Base-by-base conservation (phyloP, 2,888 invertebrate genomes). In the Drosophila rellima region DNA sequence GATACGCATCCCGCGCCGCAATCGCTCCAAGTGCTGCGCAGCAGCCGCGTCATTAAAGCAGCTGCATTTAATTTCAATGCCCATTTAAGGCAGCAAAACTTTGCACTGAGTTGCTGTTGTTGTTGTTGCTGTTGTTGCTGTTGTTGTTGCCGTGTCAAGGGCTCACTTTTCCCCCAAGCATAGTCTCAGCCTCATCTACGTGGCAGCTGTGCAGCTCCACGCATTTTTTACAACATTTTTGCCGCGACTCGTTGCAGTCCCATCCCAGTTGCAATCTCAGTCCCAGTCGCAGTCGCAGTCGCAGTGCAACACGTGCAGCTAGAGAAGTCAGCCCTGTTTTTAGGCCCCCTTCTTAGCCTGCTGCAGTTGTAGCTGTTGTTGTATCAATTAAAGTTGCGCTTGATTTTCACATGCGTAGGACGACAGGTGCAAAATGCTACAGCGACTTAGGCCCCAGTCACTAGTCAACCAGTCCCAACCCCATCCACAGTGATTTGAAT, bases 371-470 rank as follows among this genome's bases (percentile, higher is more conserved):
- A 51, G 82, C 62, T 76, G 77, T 73, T 82, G 82, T 83, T 83
- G 82, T 79, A 83, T 83, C 88, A 83, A 83, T 83, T 83, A 83
- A 83, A 87, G 88, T 76, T 85, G 85, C 54, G 83, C 85, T 88
- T 82, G 83, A 87, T 76, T 83, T 83, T 87, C 82, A 82, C 88
- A 87, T 87, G 88, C 83, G 79, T 82, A 77, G 87, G 83, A 76
- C 89, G 87, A 84, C 89, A 86, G 86, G 86, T 86, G 86, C 86
- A 86, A 86, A 88, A 87, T 88, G 84, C 70, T 83, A 65, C 82
- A 84, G 68, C 78, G 72, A 65, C 82, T 83, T 79, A 71, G 70
- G 62, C 44, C 51, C 20, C 59, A 56, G 13, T 15, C 48, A 26
- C 18, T 18, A 59, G 48, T 35, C 48, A 23, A 23, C 29, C 42